Base-by-base conservation (phyloP, 1,140 invertebrate genomes). In the Neodiprion fabricii region DNA sequence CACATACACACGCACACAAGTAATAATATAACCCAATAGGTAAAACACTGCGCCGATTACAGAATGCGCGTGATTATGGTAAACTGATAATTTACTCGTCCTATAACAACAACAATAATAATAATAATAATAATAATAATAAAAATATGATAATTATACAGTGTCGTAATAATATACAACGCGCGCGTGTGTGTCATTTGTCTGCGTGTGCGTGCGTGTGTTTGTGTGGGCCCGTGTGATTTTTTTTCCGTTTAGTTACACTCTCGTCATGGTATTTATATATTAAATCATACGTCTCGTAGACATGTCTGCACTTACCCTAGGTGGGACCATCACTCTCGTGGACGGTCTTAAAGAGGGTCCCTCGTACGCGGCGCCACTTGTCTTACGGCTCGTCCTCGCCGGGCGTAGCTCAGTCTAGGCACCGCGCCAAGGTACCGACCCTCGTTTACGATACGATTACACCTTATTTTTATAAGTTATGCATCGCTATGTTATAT, bases 371-470 rank as follows among this genome's bases (percentile, higher is more conserved):
- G 79, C 81, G 80, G 75, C 77, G 75, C 83, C 85, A 83, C 83
- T 76, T 81, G 81, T 84, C 81, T 83, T 82, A 76, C 76, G 82
- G 83, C 82, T 81, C 72, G 48, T 74, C 74, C 75, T 74, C 28
- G 7, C 70, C 80, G 77, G 74, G 72, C 76, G 80, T 17, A 86
- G 83, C 82, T 88, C 86, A 86, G 86, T 86, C 85, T 85, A 85
- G 82, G 84, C 84, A 79, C 75, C 79, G 78, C 75, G 67, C 74
- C 50, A 61, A 73, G 72, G 71, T 77, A 71, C 73, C 49, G 65
- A 68, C 53, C 76, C 69, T 76, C 77, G 74, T 70, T 72, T 17
- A 14, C 53, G n/a, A 61, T 40, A 40, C 28, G 28, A 40, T 40
- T 40, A 40, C 48, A 71, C 70, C 48, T 23, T 14, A 9, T 72